phyloP scores from a whole-genome alignment of 2,888 invertebrate species.

The Ctena decussata region DNA sequence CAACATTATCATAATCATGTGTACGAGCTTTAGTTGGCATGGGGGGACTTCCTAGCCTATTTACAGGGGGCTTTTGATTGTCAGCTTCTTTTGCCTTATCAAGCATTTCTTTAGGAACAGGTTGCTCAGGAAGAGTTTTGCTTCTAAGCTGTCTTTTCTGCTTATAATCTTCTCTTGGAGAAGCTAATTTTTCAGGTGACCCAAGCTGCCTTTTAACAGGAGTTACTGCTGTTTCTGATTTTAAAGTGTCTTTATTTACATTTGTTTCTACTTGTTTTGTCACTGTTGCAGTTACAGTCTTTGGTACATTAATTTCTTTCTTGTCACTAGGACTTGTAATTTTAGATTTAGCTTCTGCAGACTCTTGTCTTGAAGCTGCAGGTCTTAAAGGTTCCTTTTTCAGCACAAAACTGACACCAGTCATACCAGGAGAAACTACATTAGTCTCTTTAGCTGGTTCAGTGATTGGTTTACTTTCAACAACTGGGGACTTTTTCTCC shows the following conservation, averaged over 20 bases:
- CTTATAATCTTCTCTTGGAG: constrained; percentile 79
- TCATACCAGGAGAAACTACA: constrained; percentile 5
- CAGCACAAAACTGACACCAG: constrained; percentile 65
- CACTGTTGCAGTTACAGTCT: not conserved
- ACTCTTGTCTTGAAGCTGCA: constrained; percentile 13
- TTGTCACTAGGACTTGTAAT: not conserved
- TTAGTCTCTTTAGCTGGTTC: constrained; percentile 9
- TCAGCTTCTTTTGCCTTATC: constrained; percentile 54
- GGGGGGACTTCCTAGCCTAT: constrained; percentile 49
- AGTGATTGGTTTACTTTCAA: not conserved
- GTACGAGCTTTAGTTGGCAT: not conserved
- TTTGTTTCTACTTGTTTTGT: not conserved
- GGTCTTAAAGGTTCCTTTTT: constrained; percentile 72
- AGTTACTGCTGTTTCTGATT: not conserved
- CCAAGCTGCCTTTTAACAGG: not conserved
- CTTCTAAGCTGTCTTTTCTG: constrained; percentile 74
- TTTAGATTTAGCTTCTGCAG: not conserved
- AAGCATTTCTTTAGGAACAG: constrained; percentile 66
- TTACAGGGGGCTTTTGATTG: not conserved
- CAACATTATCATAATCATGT: constrained; percentile 62
- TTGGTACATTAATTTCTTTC: not conserved
- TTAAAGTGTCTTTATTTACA: not conserved
- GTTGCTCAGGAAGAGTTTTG: constrained; percentile 79
- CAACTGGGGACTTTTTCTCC: not conserved
- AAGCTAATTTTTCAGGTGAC: constrained; percentile 67